These are phyloP conservation scores for Macrobrachium nipponense DNA, from an alignment of 1,140 invertebrate species.

Conservation along the genomic window DNA sequence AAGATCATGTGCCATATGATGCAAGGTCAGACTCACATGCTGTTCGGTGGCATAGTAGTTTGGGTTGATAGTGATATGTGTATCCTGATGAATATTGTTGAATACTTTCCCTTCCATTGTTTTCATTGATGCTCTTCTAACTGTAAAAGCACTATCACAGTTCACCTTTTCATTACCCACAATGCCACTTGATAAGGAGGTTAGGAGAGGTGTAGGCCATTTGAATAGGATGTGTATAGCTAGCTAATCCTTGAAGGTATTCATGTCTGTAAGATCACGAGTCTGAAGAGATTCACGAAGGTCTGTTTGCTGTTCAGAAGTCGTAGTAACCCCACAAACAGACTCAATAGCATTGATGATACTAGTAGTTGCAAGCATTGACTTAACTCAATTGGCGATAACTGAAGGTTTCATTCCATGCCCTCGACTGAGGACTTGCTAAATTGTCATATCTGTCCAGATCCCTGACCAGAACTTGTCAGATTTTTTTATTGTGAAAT, in stretches of 20 bases:
- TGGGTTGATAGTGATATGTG: slow-evolving; percentile 30
- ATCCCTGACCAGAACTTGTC: slow-evolving; percentile 69
- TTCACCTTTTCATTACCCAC: slow-evolving; percentile 19
- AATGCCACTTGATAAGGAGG: slow-evolving; percentile 7
- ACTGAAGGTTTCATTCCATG: slow-evolving; percentile 38
- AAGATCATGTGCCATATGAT: slow-evolving; percentile 7
- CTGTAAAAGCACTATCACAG: background rate
- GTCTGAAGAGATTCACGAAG: slow-evolving; percentile 22
- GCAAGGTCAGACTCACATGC: slow-evolving; percentile 28
- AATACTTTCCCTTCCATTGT: slow-evolving; percentile 32
- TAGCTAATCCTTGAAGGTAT: background rate
- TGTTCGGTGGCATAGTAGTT: slow-evolving; percentile 34
- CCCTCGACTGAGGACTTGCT: slow-evolving; percentile 64
- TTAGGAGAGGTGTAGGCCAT: slow-evolving; percentile 15
- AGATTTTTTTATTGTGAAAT: slow-evolving; percentile 67
- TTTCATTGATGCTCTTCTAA: slow-evolving; percentile 27
- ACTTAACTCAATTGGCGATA: too few species aligned
- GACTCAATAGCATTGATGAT: too few species aligned
- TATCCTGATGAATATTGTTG: slow-evolving; percentile 21
- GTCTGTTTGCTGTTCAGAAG: background rate
- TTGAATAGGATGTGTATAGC: slow-evolving; percentile 34
- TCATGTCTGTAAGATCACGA: slow-evolving; percentile 16
- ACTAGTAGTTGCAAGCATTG: too few species aligned
- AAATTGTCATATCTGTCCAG: slow-evolving; percentile 68
- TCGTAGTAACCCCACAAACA: slow-evolving; percentile 26